Percentiles rank a stretch among this genome's conserved stretches.
phyloP scores from a whole-genome alignment of 2,797 vertebrate genomes.

The Gambusia yucatana region DNA sequence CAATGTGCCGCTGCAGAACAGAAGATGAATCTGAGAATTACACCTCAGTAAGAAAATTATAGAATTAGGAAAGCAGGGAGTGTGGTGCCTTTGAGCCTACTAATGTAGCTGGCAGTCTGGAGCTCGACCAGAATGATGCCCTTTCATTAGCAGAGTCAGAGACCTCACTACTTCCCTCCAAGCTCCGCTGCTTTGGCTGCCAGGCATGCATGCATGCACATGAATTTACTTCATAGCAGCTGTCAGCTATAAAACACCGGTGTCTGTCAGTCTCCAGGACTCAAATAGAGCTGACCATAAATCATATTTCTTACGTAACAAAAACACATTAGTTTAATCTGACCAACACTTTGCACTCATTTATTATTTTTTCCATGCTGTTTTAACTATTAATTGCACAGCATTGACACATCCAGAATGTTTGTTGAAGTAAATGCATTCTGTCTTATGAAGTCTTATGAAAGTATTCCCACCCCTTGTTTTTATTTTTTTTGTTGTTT shows the following conservation, averaged over 20 bases:
- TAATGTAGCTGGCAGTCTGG: constrained; percentile 47
- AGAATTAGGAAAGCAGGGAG: constrained; percentile 27
- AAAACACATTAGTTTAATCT: constrained; percentile 12
- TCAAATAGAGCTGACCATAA: constrained; percentile 57
- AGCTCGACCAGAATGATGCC: constrained; percentile 49
- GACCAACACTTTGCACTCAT: not conserved
- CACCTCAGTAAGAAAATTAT: constrained; percentile 19
- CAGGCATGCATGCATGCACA: constrained; percentile 38
- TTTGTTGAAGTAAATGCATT: not conserved
- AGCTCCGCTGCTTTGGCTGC: constrained; percentile 20
- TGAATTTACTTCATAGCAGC: constrained; percentile 60
- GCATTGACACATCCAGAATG: not conserved
- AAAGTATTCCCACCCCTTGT: not conserved
- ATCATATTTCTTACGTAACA: constrained; percentile 23
- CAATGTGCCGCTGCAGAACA: constrained; percentile 12
- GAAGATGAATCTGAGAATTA: constrained; percentile 17
- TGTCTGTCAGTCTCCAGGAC: constrained; percentile 52
- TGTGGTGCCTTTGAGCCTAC: constrained; percentile 32
- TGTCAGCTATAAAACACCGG: constrained; percentile 55
- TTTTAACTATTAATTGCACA: constrained; percentile 1
- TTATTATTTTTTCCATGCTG: not conserved
- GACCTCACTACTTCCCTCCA: constrained; percentile 10
- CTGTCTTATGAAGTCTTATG: not conserved
- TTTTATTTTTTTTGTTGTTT: not conserved
- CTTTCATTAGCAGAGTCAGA: constrained; percentile 44